A percentile compares a stretch with the other conserved stretches of the same genome.
Evolutionary conservation across 2,113 vertebrate species (phyloP).

Genomic region (Trematocara macrostoma): DNA sequence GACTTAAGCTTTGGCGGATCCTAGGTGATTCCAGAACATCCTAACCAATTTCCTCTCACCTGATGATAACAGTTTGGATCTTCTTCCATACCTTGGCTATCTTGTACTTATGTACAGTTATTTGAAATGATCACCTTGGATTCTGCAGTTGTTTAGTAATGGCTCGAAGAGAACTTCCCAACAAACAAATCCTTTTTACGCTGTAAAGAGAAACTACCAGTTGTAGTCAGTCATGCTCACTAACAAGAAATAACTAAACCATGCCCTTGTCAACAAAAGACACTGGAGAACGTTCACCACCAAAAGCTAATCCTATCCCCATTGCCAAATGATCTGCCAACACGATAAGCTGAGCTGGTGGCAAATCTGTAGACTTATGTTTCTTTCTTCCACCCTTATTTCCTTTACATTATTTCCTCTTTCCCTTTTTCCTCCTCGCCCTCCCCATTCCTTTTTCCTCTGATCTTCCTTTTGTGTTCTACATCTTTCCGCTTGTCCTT

Average conservation of each 20-base stretch:
- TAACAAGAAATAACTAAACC: neutral
- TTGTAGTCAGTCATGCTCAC: neutral
- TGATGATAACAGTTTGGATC: accelerated
- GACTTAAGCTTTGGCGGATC: accelerated
- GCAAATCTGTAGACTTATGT: neutral
- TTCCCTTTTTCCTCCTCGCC: neutral
- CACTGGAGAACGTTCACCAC: neutral
- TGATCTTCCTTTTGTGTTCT: neutral
- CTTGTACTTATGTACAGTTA: neutral
- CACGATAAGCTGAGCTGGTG: neutral
- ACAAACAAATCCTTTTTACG: neutral
- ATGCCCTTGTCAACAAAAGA: neutral
- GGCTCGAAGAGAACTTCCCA: neutral
- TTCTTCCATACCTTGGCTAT: neutral
- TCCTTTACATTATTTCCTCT: neutral
- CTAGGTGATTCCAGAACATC: neutral
- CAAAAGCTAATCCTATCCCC: neutral
- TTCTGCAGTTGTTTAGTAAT: neutral
- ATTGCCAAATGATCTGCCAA: neutral
- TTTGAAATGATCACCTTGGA: neutral
- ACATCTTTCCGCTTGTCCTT: neutral
- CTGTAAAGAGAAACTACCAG: neutral
- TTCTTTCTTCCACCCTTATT: neutral
- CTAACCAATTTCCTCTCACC: neutral
- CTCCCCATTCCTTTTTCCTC: neutral